Evolutionary conservation across 2,888 invertebrate genomes (phyloP).

Genomic region (Caenorhabditis zanzibari): DNA sequence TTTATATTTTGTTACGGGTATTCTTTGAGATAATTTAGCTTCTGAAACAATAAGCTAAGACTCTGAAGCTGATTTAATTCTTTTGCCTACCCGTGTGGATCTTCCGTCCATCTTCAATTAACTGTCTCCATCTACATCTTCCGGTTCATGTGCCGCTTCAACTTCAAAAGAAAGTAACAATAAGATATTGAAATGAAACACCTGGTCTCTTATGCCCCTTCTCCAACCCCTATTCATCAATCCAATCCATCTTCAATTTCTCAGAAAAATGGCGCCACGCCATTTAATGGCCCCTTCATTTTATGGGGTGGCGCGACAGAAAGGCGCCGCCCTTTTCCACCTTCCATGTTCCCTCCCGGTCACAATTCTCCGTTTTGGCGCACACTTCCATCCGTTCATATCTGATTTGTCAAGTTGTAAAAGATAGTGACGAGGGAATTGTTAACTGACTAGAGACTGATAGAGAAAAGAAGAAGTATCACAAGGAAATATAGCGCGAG

Average conservation of each 20-base stretch:
- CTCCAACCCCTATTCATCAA: constrained; percentile 7
- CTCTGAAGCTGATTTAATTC: too few relatives aligned
- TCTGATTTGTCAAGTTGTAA: not conserved
- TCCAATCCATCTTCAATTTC: constrained; percentile 44
- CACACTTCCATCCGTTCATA: constrained; percentile 17
- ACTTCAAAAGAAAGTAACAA: constrained; percentile 60
- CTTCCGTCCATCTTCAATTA: not conserved
- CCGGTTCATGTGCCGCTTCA: constrained; percentile 24
- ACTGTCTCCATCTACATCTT: not conserved
- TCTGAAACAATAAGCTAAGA: too few relatives aligned
- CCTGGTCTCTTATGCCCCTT: constrained; percentile 39
- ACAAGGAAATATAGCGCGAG: constrained; percentile 20
- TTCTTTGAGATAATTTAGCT: too few relatives aligned
- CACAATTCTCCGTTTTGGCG: constrained; percentile 35
- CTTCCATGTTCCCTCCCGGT: not conserved
- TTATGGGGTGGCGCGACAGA: constrained; percentile 66
- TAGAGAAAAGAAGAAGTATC: constrained; percentile 22
- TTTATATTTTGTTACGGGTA: too few relatives aligned
- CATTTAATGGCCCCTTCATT: constrained; percentile 61
- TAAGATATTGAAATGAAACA: constrained; percentile 52
- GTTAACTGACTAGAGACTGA: constrained; percentile 27
- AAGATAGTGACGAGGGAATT: constrained; percentile 10
- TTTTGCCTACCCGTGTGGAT: too few relatives aligned
- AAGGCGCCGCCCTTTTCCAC: constrained; percentile 51
- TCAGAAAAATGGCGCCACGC: constrained; percentile 63